These are phyloP conservation scores for Flexamia atlantica DNA, from an alignment of 2,888 invertebrate genomes.

Conservation along the genomic window DNA sequence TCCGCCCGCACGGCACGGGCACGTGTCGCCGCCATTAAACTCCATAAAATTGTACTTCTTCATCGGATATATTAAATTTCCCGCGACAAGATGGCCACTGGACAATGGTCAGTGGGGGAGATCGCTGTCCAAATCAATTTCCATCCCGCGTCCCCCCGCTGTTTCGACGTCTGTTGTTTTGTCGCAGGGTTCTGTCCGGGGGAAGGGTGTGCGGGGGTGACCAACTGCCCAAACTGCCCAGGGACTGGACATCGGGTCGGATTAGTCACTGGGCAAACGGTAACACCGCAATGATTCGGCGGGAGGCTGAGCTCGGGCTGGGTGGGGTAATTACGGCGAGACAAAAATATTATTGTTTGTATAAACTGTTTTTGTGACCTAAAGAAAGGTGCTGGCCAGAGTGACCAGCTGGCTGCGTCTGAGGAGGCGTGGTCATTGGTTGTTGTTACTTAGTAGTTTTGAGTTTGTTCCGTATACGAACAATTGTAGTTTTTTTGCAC, in stretches of 20 bases:
- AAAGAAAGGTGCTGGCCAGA: no score
- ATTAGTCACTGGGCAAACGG: conserved; percentile 24
- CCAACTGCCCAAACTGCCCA: conserved; percentile 34
- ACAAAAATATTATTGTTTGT: no score
- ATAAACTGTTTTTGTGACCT: no score
- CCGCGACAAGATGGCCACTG: conserved; percentile 54
- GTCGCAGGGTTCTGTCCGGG: conserved; percentile 1
- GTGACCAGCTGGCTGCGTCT: no score
- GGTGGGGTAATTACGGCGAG: no score
- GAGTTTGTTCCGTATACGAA: no score
- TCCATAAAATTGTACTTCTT: conserved; percentile 59
- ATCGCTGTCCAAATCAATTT: conserved; percentile 57
- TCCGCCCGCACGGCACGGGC: background rate
- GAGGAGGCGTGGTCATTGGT: no score
- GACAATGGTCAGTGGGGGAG: conserved; percentile 51
- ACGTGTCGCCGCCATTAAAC: conserved; percentile 48
- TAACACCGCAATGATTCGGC: no score
- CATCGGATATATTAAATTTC: conserved; percentile 53
- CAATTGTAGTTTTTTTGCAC: no score
- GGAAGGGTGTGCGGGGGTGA: background rate
- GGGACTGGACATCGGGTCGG: background rate
- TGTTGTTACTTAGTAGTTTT: no score
- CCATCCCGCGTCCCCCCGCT: conserved; percentile 29
- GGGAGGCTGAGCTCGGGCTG: no score
- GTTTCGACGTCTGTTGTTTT: conserved; percentile 41